phyloP scores from a whole-genome alignment of 2,888 invertebrate species.

The Dasypolia templi region DNA sequence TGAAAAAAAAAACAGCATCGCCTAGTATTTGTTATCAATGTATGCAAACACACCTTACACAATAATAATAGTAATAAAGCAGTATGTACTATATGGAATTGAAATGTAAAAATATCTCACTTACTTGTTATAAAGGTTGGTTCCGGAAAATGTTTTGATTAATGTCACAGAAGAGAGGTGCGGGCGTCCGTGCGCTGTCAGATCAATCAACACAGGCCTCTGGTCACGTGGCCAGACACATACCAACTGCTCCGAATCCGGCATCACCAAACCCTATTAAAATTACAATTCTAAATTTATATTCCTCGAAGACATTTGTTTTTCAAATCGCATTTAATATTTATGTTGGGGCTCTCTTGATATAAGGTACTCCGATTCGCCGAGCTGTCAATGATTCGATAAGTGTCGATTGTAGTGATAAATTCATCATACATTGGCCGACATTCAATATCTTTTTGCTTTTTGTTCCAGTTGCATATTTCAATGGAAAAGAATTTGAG shows the following conservation, averaged over 20 bases:
- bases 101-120: conserved; percentile 23
- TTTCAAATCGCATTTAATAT: conserved; percentile 67
- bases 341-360: conserved; percentile 62
- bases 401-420: conserved; percentile 3
- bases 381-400: conserved; percentile 15
- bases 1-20: conserved; percentile 17
- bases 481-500: conserved; percentile 42
- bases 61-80: neutral
- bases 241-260: conserved; percentile 70
- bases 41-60: conserved; percentile 3
- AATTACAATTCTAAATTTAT: conserved; percentile 69
- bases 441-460: conserved; percentile 27
- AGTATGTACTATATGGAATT: conserved; percentile 12
- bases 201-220: conserved; percentile 55
- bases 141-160: conserved; percentile 25
- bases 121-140: conserved; percentile 27
- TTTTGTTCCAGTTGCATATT: conserved; percentile 12
- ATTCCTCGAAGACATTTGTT: conserved; percentile 60
- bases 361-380: neutral
- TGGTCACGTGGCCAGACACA: conserved; percentile 73
- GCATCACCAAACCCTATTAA: conserved; percentile 48
- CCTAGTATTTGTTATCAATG: conserved; percentile 2
- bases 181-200: conserved; percentile 18
- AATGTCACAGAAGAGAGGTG: conserved; percentile 9
- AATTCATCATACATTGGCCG: conserved; percentile 40